Conservation (phyloP, 2,797 vertebrate species). For the Aeoliscus strigatus region DNA sequence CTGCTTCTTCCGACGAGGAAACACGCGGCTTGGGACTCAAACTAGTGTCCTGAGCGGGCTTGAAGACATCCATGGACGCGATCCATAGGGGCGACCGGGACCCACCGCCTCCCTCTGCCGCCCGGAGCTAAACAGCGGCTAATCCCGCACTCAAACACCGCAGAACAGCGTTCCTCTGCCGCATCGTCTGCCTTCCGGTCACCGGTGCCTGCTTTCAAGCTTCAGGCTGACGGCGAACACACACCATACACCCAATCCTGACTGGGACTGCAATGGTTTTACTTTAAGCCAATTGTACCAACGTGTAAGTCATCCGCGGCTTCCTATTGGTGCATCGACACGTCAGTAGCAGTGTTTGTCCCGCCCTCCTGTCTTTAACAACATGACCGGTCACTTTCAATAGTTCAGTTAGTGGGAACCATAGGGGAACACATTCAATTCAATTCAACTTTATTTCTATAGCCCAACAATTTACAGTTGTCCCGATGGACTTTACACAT, state of each 20-base stretch:
- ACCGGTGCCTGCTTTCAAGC: slow-evolving; percentile 17
- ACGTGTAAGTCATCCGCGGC: slow-evolving; percentile 27
- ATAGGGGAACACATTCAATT: too few species aligned
- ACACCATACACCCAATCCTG: slow-evolving; percentile 38
- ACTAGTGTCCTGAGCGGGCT: slow-evolving; percentile 77
- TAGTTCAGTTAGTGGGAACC: too few species aligned
- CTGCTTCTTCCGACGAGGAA: slow-evolving; percentile 54
- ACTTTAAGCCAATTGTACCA: slow-evolving; percentile 54
- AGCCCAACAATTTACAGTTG: too few species aligned
- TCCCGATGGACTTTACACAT: too few species aligned
- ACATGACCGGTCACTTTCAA: too few species aligned
- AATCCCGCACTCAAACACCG: slow-evolving; percentile 52
- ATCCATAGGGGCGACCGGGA: slow-evolving; percentile 85
- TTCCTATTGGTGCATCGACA: slow-evolving; percentile 53
- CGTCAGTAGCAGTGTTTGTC: slow-evolving; percentile 32
- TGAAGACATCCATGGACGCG: slow-evolving; percentile 90
- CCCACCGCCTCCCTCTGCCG: slow-evolving; percentile 70
- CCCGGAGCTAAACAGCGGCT: slow-evolving; percentile 48
- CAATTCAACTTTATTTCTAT: too few species aligned
- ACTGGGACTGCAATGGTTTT: slow-evolving; percentile 28
- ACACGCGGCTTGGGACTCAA: slow-evolving; percentile 65
- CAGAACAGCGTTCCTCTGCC: slow-evolving; percentile 26
- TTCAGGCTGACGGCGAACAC: slow-evolving; percentile 8
- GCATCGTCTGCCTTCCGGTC: slow-evolving; percentile 25
- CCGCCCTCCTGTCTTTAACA: slow-evolving; percentile 26